phyloP scores from a whole-genome alignment of 1,140 invertebrate genomes.

The Seison nebaliae region DNA sequence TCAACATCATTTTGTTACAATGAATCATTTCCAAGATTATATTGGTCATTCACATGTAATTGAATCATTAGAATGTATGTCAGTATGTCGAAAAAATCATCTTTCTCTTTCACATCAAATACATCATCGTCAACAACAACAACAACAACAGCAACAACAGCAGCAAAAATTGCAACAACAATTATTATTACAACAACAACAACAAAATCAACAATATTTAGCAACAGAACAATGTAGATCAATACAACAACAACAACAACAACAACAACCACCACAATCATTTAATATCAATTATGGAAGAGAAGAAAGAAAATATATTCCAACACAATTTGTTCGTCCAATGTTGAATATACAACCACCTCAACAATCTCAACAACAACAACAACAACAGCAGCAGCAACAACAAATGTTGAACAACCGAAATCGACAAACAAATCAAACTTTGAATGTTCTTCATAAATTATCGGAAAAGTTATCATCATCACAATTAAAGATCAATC shows the following conservation, averaged over 20 bases:
- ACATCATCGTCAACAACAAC: neutral
- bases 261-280: neutral
- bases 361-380: neutral
- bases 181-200: neutral
- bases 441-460: too few species aligned
- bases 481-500: too few species aligned
- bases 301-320: too few species aligned
- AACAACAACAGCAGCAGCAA: neutral
- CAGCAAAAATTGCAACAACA: neutral
- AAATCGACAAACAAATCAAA: too few species aligned
- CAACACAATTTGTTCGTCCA: too few species aligned
- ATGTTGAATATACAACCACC: too few species aligned
- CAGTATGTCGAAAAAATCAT: conserved; percentile 11
- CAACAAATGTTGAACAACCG: too few species aligned
- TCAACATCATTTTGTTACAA: conserved; percentile 69
- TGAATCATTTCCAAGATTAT: conserved; percentile 75
- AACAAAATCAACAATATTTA: conserved; percentile 1
- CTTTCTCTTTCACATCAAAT: neutral
- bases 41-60: conserved; percentile 58
- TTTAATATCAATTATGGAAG: too few species aligned
- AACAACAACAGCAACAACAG: conserved; percentile 1
- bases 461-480: too few species aligned
- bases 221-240: neutral
- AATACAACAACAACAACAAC: neutral
- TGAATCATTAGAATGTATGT: conserved; percentile 9